These are phyloP conservation scores for Chrosomus eos DNA, from an alignment of 2,797 vertebrate genomes.

Conservation along the genomic window DNA sequence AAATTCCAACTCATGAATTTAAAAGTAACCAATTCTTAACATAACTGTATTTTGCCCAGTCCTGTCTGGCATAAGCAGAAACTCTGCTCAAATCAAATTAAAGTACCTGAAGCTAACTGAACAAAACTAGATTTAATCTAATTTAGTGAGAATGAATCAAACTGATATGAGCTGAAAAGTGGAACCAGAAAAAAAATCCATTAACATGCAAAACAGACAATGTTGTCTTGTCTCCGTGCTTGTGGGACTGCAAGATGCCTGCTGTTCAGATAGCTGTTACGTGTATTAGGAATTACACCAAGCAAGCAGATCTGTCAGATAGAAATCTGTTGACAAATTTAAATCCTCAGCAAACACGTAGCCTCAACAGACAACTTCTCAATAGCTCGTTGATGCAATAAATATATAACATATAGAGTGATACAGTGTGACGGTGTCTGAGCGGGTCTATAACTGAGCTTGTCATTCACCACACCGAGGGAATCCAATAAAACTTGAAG, in stretches of 20 bases:
- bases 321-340: slow-evolving; percentile 42
- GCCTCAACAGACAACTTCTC: slow-evolving; percentile 22
- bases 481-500: slow-evolving; percentile 27
- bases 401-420: slow-evolving; percentile 13
- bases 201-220: slow-evolving; percentile 34
- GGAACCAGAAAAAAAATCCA: slow-evolving; percentile 24
- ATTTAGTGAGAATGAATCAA: slow-evolving; percentile 10
- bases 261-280: slow-evolving; percentile 38
- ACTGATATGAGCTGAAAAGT: slow-evolving; percentile 20
- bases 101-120: slow-evolving; percentile 27
- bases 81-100: slow-evolving; percentile 22
- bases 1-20: slow-evolving; percentile 12
- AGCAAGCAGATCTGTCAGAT: slow-evolving; percentile 44
- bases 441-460: slow-evolving; percentile 4
- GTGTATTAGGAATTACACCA: slow-evolving; percentile 31
- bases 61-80: slow-evolving; percentile 22
- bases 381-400: slow-evolving; percentile 35
- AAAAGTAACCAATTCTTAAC: not conserved
- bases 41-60: not conserved
- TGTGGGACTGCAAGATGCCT: slow-evolving; percentile 13
- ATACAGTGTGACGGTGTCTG: slow-evolving; percentile 20
- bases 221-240: slow-evolving; percentile 22
- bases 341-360: slow-evolving; percentile 29
- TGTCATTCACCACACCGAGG: slow-evolving; percentile 21
- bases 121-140: slow-evolving; percentile 34